These are phyloP conservation scores for Bombus pyrosoma DNA, from an alignment of 1,140 invertebrate genomes.

Conservation along the genomic window DNA sequence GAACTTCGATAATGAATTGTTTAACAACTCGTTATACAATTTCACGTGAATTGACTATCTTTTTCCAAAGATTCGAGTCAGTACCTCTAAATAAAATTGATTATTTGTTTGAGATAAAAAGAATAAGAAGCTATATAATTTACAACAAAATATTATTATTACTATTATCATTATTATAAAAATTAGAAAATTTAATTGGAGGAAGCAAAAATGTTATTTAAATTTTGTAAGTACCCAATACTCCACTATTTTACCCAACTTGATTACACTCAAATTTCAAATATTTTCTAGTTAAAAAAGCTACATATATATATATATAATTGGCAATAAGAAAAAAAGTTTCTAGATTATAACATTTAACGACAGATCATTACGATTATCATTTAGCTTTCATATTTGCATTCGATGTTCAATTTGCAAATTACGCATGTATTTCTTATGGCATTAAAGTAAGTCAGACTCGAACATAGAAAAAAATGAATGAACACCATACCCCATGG, in stretches of 20 bases:
- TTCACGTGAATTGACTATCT: not conserved
- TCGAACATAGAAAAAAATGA: conserved; percentile 18
- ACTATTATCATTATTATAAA: not conserved
- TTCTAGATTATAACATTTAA: not conserved
- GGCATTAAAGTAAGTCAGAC: not conserved
- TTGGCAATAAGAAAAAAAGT: not conserved
- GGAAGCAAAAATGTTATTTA: not conserved
- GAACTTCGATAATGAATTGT: not conserved
- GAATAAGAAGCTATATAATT: not conserved
- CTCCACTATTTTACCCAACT: not conserved
- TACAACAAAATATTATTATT: not conserved
- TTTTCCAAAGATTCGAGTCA: not conserved
- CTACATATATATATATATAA: not conserved
- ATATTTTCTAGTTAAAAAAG: not conserved
- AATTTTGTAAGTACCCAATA: not conserved
- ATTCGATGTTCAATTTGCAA: not conserved
- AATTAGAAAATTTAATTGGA: not conserved
- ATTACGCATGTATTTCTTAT: too few species aligned
- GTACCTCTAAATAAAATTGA: too few species aligned
- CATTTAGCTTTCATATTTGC: not conserved
- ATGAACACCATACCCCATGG: conserved; percentile 13
- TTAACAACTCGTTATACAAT: not conserved
- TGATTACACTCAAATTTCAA: not conserved
- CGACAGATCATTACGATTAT: not conserved
- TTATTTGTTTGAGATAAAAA: too few species aligned